These are phyloP conservation scores for Chloroceryle inda DNA, from an alignment of 2,797 vertebrate species.

Conservation along the genomic window DNA sequence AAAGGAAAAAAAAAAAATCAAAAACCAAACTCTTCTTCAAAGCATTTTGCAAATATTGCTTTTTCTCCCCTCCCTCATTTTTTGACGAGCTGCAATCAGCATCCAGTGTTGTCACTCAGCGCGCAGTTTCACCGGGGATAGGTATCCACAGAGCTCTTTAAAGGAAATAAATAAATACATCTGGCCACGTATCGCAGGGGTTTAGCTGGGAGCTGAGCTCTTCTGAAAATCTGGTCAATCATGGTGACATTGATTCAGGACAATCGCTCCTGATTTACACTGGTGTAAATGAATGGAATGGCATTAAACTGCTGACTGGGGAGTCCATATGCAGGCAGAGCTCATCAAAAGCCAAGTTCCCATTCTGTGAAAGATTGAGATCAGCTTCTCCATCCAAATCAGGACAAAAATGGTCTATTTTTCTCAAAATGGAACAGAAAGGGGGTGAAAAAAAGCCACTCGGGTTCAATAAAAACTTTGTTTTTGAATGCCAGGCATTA, in stretches of 20 bases:
- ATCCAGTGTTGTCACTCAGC: slow-evolving; percentile 52
- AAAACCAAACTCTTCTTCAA: neutral
- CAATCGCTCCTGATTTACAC: slow-evolving; percentile 74
- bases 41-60: slow-evolving; percentile 67
- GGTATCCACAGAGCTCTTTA: slow-evolving; percentile 48
- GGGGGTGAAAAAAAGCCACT: neutral
- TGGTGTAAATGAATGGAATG: slow-evolving; percentile 71
- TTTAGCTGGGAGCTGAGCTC: slow-evolving; percentile 56
- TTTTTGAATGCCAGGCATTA: slow-evolving; percentile 37
- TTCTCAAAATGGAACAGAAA: slow-evolving; percentile 67
- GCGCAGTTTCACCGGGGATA: slow-evolving; percentile 40
- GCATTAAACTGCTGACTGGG: slow-evolving; percentile 71
- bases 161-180: slow-evolving; percentile 75
- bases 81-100: slow-evolving; percentile 65
- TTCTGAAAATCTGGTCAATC: slow-evolving; percentile 65
- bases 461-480: slow-evolving; percentile 60
- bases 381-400: slow-evolving; percentile 72
- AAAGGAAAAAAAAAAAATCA: neutral
- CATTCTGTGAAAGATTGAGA: slow-evolving; percentile 67
- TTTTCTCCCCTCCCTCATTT: slow-evolving; percentile 53
- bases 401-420: slow-evolving; percentile 65
- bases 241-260: slow-evolving; percentile 70
- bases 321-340: slow-evolving; percentile 63
- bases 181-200: slow-evolving; percentile 24
- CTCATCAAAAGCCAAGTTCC: slow-evolving; percentile 67